Base-by-base conservation (phyloP, 2,113 vertebrate genomes). In the Rhinoptilus africanus region DNA sequence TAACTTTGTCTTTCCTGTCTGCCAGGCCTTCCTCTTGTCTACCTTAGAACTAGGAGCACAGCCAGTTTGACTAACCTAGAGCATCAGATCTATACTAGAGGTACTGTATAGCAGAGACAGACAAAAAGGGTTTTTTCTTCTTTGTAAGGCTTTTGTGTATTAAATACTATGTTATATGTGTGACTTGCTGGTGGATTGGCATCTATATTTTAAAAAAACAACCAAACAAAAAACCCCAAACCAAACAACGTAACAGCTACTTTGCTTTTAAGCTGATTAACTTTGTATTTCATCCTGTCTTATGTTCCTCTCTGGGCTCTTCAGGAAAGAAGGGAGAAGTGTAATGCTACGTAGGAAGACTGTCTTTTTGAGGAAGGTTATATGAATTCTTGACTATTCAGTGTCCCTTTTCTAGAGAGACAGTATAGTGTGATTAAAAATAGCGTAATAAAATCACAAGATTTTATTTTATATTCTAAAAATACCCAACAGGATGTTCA, bases 11-110 rank as follows among this genome's bases (percentile, higher is more conserved):
- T 99, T 96, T 99, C 98, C 99, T 98, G 98, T 98, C 98, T 98
- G 96, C 99, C 98, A 99, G 99, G 99, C 99, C 98, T 98, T 92
- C 99, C 99, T 98, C 99, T 99, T 98, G 98, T 98, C 98, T 98
- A 99, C 98, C 99, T 99, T 99, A 99, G 99, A 99, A 99, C 99
- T 99, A 99, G 99, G 97, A 99, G 99, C 97, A 99, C 99, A 98
- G 99, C 99, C 98, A 99, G 99, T 98, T 98, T 99, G 99, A 99
- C 99, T 98, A 99, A 98, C 98, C 99, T 99, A 97, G 99, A 99
- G 97, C 99, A 99, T 97, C 99, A 99, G 95, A 98, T 99, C 98
- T 99, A 98, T 98, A 98, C 99, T 98, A 98, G 99, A 99, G 99
- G 99, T 99, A 99, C 98, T 97, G 98, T 99, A 98, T 39, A 97